Evolutionary conservation across 2,113 vertebrate species (phyloP).

Genomic region (Spilogale gracilis): DNA sequence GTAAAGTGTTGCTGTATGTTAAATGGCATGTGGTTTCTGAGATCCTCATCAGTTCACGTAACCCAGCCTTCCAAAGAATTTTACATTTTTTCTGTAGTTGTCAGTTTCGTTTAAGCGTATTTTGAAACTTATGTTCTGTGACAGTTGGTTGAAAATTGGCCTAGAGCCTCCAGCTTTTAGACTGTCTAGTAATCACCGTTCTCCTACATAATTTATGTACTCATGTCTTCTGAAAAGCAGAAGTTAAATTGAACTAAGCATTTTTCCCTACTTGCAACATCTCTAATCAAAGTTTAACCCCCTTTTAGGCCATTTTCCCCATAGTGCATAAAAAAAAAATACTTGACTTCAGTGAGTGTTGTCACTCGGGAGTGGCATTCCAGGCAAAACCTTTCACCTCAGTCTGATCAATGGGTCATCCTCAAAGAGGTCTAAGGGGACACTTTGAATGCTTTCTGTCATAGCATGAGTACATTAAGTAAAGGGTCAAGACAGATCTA

Average conservation of each 20-base stretch:
- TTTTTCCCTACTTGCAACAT: slow-evolving; percentile 80
- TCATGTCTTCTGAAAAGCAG: slow-evolving; percentile 80
- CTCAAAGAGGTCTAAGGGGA: slow-evolving; percentile 43
- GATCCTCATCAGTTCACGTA: slow-evolving; percentile 76
- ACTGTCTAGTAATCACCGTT: slow-evolving; percentile 80
- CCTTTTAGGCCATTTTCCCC: slow-evolving; percentile 50
- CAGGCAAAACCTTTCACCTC: slow-evolving; percentile 72
- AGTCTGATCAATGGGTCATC: neutral
- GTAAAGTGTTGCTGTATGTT: slow-evolving; percentile 39
- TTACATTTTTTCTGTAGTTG: slow-evolving; percentile 79
- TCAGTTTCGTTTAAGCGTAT: slow-evolving; percentile 82
- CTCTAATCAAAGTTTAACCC: slow-evolving; percentile 79
- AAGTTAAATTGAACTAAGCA: slow-evolving; percentile 82
- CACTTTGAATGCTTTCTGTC: slow-evolving; percentile 38
- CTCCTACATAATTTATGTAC: slow-evolving; percentile 81
- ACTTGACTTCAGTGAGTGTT: slow-evolving; percentile 57
- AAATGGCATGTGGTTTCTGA: slow-evolving; percentile 69
- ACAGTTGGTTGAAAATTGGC: slow-evolving; percentile 86
- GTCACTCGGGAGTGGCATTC: slow-evolving; percentile 68
- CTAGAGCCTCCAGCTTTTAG: slow-evolving; percentile 83
- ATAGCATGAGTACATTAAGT: neutral
- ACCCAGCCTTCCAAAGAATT: slow-evolving; percentile 75
- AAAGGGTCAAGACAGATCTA: slow-evolving; percentile 14
- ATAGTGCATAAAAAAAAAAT: neutral
- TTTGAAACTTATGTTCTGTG: slow-evolving; percentile 81